phyloP scores from a whole-genome alignment of 1,140 invertebrate species.

The Dryas iulia region DNA sequence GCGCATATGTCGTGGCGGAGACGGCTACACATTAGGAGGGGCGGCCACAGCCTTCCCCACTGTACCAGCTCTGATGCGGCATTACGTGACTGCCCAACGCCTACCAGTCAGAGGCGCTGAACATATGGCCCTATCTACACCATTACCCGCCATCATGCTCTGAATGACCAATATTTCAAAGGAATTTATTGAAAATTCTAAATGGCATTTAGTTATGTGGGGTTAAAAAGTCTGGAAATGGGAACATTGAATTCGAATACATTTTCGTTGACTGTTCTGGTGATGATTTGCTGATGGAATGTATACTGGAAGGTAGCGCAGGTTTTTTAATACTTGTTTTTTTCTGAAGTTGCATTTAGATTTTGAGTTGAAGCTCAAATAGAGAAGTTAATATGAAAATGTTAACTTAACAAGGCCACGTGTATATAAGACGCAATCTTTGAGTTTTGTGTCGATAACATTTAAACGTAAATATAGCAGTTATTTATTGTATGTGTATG shows the following conservation, averaged over 20 bases:
- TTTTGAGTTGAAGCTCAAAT: not conserved
- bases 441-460: constrained; percentile 36
- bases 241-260: constrained; percentile 6
- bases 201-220: not conserved
- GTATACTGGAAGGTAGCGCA: not conserved
- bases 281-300: not conserved
- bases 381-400: not conserved
- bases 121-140: constrained; percentile 95
- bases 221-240: not conserved
- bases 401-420: constrained; percentile 1
- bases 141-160: constrained; percentile 92
- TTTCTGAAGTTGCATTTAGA: not conserved
- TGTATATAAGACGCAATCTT: constrained; percentile 35
- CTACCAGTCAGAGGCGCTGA: constrained; percentile 96
- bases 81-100: constrained; percentile 94
- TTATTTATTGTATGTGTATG: constrained; percentile 51
- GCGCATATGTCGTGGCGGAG: constrained; percentile 90
- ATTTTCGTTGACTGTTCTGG: not conserved
- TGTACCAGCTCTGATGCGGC: constrained; percentile 95
- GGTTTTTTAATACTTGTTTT: not conserved
- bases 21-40: constrained; percentile 92
- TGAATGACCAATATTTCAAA: constrained; percentile 68
- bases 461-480: constrained; percentile 44
- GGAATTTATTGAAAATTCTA: not conserved
- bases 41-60: constrained; percentile 94